phyloP scores from a whole-genome alignment of 53 echinoderm and acorn worm species.

The Apostichopus leukothele region DNA sequence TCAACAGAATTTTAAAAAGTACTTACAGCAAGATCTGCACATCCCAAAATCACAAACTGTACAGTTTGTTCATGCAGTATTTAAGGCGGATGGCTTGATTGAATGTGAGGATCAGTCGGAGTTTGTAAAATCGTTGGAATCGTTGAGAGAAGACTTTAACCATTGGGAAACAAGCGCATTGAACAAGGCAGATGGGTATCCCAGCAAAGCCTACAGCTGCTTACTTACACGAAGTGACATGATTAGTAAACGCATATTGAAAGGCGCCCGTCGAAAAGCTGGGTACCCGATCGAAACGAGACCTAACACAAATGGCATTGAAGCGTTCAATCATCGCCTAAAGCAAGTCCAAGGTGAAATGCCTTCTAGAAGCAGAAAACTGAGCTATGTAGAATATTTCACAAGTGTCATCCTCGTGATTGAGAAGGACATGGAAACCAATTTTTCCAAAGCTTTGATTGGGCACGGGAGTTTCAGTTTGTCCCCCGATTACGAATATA shows the following conservation, averaged over 20 bases:
- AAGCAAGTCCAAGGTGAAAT: slow-evolving; percentile 49
- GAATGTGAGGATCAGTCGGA: slow-evolving; percentile 42
- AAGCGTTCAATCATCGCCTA: slow-evolving; percentile 53
- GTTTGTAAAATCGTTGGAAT: slow-evolving; percentile 25
- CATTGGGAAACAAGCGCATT: slow-evolving; percentile 48
- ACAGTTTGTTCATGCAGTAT: slow-evolving; percentile 44
- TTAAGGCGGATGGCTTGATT: slow-evolving; percentile 39
- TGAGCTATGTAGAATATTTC: slow-evolving; percentile 48
- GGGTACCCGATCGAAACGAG: slow-evolving; percentile 38
- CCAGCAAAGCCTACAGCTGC: slow-evolving; percentile 51
- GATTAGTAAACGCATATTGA: slow-evolving; percentile 48
- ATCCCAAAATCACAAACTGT: slow-evolving; percentile 45
- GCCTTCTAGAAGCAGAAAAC: slow-evolving; percentile 24
- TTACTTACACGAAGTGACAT: slow-evolving; percentile 38
- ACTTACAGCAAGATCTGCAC: slow-evolving; percentile 46
- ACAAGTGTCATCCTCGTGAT: slow-evolving; percentile 51
- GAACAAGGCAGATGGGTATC: slow-evolving; percentile 38
- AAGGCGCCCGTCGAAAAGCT: slow-evolving; percentile 51
- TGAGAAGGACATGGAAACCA: slow-evolving; percentile 52
- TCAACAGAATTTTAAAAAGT: slow-evolving; percentile 51
- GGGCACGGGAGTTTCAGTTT: slow-evolving; percentile 43
- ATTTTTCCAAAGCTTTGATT: slow-evolving; percentile 51
- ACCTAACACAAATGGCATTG: slow-evolving; percentile 52
- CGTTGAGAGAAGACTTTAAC: slow-evolving; percentile 30
- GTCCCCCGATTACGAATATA: slow-evolving; percentile 42